These are phyloP conservation scores for Caracal caracal DNA, from an alignment of 2,113 vertebrate species.

Conservation along the genomic window DNA sequence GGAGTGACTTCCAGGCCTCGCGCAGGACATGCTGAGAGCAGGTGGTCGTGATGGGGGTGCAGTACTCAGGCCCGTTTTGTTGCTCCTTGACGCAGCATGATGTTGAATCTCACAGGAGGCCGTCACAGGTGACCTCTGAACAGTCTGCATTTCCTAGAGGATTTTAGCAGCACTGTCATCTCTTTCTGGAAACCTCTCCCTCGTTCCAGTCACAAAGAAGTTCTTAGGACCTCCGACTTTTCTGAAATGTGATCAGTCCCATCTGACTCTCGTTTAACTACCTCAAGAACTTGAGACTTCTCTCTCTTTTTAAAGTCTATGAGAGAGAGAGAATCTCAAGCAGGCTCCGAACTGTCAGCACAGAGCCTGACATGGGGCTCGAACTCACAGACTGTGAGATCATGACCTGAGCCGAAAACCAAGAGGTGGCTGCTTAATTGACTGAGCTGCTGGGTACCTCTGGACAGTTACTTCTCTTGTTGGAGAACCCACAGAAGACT, in stretches of 20 bases:
- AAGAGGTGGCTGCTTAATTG: too few relatives aligned
- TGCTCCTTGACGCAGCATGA: not conserved
- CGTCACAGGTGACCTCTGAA: not conserved
- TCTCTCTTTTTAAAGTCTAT: too few relatives aligned
- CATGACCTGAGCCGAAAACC: too few relatives aligned
- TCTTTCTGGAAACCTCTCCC: not conserved
- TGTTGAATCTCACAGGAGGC: not conserved
- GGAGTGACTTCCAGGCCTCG: not conserved
- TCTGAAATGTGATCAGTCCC: not conserved
- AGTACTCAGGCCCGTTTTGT: rapidly evolving
- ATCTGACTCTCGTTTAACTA: not conserved
- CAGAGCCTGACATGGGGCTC: too few relatives aligned
- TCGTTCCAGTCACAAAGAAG: not conserved
- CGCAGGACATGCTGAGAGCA: not conserved
- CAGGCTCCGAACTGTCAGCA: too few relatives aligned
- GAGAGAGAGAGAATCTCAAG: too few relatives aligned
- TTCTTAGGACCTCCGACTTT: not conserved
- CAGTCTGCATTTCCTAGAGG: not conserved
- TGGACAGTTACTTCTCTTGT: not conserved
- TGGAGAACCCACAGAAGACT: not conserved
- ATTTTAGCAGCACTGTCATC: not conserved
- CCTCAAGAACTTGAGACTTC: not conserved
- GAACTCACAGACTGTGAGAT: too few relatives aligned
- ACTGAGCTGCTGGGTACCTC: too few relatives aligned
- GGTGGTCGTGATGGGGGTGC: not conserved